These are phyloP conservation scores for Agrilus biguttatus DNA, from an alignment of 2,888 invertebrate species.

Conservation along the genomic window DNA sequence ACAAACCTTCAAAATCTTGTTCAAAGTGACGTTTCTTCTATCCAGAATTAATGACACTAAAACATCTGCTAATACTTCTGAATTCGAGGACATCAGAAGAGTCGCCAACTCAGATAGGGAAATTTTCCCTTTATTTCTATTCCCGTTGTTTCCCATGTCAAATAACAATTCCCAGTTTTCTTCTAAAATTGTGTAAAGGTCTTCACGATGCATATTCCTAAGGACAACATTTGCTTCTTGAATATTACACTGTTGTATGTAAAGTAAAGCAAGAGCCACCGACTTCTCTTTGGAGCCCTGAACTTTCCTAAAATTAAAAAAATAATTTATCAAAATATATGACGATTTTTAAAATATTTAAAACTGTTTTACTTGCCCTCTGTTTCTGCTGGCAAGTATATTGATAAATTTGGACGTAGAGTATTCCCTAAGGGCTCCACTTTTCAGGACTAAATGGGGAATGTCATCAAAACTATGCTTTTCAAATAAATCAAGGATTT, in stretches of 20 bases:
- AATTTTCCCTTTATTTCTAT: conserved; percentile 25
- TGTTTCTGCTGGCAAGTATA: conserved; percentile 24
- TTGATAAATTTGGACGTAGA: conserved; percentile 39
- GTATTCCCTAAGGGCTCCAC: conserved; percentile 37
- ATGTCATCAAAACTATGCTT: conserved; percentile 30
- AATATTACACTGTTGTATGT: conserved; percentile 37
- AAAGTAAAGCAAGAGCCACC: conserved; percentile 34
- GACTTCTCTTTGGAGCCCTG: conserved; percentile 25
- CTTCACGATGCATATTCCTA: conserved; percentile 28
- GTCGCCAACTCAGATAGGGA: conserved; percentile 42
- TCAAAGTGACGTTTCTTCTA: conserved; percentile 28
- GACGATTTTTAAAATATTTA: background rate
- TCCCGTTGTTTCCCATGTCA: conserved; percentile 28
- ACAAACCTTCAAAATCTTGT: conserved; percentile 28
- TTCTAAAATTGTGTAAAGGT: conserved; percentile 28
- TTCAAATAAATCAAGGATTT: conserved; percentile 29
- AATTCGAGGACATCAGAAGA: conserved; percentile 34
- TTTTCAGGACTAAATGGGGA: conserved; percentile 36
- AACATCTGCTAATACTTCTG: conserved; percentile 32
- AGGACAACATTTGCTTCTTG: conserved; percentile 33
- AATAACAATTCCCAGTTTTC: conserved; percentile 38
- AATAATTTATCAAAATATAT: background rate
- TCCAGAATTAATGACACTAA: conserved; percentile 34
- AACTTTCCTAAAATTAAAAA: conserved; percentile 18
- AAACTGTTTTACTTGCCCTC: conserved; percentile 16